phyloP scores from a whole-genome alignment of 2,888 invertebrate genomes.

The Ashinkailepas kermadecensis region DNA sequence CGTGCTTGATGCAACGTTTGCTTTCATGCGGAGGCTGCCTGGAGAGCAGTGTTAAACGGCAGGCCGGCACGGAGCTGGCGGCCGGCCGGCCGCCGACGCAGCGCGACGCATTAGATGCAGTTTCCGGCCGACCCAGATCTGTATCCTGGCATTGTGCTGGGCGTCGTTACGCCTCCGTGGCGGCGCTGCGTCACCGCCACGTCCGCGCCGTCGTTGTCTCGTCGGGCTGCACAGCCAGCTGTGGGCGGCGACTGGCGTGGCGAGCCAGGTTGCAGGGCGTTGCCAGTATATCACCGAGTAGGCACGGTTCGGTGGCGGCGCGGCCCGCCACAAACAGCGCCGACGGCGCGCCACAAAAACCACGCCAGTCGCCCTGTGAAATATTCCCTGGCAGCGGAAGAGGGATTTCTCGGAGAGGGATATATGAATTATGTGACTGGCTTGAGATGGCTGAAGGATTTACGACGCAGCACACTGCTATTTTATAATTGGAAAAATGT shows the following conservation, averaged over 20 bases:
- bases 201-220: background rate
- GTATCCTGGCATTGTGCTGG: constrained; percentile 2
- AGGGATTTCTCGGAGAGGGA: constrained; percentile 21
- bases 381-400: constrained; percentile 16
- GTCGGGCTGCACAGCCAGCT: background rate
- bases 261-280: background rate
- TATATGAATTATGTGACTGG: constrained; percentile 17
- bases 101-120: background rate
- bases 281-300: background rate
- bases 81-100: background rate
- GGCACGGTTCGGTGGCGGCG: no score
- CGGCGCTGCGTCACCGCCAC: background rate
- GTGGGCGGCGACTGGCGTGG: background rate
- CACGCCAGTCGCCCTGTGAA: background rate
- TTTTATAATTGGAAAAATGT: constrained; percentile 20
- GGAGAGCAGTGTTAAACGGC: background rate
- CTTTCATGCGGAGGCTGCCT: background rate
- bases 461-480: background rate
- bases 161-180: background rate
- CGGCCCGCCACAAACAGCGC: background rate
- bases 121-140: constrained; percentile 3
- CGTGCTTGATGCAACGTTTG: background rate
- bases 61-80: background rate
- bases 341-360: constrained; percentile 6
- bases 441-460: background rate